Base-by-base conservation (phyloP, 2,888 invertebrate genomes). In the Craniophora ligustri region DNA sequence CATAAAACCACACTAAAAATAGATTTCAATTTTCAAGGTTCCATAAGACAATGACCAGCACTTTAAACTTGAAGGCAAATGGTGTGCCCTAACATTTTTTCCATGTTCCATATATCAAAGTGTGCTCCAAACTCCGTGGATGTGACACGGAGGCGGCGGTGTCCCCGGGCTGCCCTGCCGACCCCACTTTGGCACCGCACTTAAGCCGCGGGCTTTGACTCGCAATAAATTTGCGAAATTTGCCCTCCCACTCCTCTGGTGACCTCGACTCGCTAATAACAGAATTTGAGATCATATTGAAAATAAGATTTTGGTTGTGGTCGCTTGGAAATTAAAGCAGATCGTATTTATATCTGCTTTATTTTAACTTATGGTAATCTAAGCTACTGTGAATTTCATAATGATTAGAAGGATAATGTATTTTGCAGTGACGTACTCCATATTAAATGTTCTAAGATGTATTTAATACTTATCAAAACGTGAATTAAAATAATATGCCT, bases 171-270 rank as follows among this genome's bases (percentile, higher is more conserved):
- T 23, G 31, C 18, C 28, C 36, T 31, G 40, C 11, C 36, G 47
- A 62, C 71, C 71, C 62, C 63, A 59, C 71, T 66, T 58, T 26
- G 42, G 10, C 28, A 16, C 15, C 45, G 42, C 60, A 70, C 67
- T 59, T 61, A 70, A 47, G 42, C 49, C 47, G 32, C 36, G 41
- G 30, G 32, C 34, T 14, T 18, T 30, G 23, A 23, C 31, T 44
- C 51, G 49, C 42, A 45, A 63, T 70, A 72, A 63, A 72, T 70
- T 63, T 63, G 46, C 61, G 50, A 56, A 44, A 64, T 61, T 58
- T 40, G 32, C 16, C 45, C 26, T 44, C 28, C 28, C 10, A 23
- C 26, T 19, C 21, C 14, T 41, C 21, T 31, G 10, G 38, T 31
- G 55, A 36, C 51, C 57, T 39, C 45, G 6, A 7, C 23, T 39